Evolutionary conservation across 2,113 vertebrate species (phyloP).

Genomic region (Spilogale gracilis): DNA sequence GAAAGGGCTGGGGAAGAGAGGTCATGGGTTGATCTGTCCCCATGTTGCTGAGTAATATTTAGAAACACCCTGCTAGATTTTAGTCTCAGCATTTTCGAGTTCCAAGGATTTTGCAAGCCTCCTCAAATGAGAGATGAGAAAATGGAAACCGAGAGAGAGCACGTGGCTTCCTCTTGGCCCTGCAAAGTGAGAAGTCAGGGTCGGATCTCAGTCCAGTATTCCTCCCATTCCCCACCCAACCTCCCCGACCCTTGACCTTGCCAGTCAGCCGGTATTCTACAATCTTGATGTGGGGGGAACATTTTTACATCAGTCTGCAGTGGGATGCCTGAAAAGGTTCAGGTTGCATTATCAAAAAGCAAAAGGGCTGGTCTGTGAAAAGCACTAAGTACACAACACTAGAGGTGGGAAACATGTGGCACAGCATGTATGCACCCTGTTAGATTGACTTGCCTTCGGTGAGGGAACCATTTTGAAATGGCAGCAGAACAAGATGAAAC

Average conservation of each 20-base stretch:
- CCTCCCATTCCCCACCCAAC: background rate
- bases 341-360: background rate
- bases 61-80: background rate
- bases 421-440: background rate
- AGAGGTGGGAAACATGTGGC: background rate
- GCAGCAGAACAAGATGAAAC: background rate
- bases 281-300: background rate
- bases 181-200: background rate
- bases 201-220: background rate
- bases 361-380: background rate
- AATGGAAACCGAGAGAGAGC: background rate
- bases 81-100: background rate
- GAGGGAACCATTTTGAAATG: background rate
- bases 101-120: background rate
- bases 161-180: background rate
- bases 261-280: background rate
- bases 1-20: background rate
- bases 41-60: background rate
- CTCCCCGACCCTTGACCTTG: too few species aligned
- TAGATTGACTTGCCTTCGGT: background rate
- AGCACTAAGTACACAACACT: background rate
- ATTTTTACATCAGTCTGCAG: background rate
- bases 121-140: background rate
- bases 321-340: background rate
- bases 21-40: background rate